Evolutionary conservation across 92 coral and sea anemone genomes (phyloP).

Genomic region (Umimayanthus kanabou): DNA sequence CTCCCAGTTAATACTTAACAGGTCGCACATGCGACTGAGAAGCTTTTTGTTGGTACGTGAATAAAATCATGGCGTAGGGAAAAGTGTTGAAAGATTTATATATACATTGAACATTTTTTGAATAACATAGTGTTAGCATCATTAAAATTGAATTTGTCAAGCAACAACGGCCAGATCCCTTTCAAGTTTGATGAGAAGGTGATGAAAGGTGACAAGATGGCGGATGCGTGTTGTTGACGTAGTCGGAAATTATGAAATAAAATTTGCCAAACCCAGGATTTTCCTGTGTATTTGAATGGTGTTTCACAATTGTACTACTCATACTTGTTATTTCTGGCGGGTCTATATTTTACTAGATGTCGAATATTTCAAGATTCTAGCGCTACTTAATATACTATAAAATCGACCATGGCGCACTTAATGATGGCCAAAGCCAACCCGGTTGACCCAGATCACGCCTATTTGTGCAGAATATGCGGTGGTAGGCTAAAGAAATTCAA

Average conservation of each 20-base stretch:
- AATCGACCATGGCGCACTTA: neutral
- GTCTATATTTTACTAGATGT: neutral
- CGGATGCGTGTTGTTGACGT: constrained; percentile 7
- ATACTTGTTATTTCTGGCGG: neutral
- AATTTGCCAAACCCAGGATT: constrained; percentile 7
- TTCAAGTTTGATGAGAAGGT: neutral
- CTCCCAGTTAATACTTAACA: neutral
- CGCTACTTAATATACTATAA: constrained; percentile 1
- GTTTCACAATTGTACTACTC: neutral
- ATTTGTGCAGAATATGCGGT: constrained; percentile 6
- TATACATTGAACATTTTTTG: neutral
- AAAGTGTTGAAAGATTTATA: neutral
- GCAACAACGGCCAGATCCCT: neutral
- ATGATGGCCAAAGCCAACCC: neutral
- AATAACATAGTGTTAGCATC: neutral
- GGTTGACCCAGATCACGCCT: neutral
- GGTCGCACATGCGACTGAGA: neutral
- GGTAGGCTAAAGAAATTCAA: constrained; percentile 8
- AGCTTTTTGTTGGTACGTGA: neutral
- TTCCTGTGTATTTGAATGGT: constrained; percentile 7
- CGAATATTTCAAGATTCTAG: neutral
- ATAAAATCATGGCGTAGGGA: neutral
- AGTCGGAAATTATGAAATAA: neutral
- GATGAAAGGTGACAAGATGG: neutral
- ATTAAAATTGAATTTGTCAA: neutral